Evolutionary conservation across 1,140 invertebrate genomes (phyloP).

Genomic region (Cyclina sinensis): DNA sequence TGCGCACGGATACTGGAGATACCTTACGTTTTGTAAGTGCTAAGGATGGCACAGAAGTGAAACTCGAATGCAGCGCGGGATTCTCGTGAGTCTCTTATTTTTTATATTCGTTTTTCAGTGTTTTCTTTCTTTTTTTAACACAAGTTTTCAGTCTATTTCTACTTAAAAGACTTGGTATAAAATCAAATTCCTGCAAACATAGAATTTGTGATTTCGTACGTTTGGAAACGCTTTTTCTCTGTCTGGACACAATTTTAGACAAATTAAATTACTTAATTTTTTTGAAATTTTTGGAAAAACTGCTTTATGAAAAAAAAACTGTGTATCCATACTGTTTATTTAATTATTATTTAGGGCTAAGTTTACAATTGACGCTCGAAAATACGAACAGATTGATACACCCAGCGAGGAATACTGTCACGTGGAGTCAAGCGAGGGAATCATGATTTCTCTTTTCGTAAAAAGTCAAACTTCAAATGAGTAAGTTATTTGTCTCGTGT

Average conservation of each 20-base stretch:
- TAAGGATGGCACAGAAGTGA: conserved; percentile 67
- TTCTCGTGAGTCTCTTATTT: conserved; percentile 10
- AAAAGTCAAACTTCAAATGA: neutral
- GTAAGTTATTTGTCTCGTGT: neutral
- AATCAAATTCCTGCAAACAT: no score
- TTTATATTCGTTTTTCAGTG: neutral
- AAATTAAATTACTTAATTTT: no score
- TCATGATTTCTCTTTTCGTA: neutral
- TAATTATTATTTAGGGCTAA: neutral
- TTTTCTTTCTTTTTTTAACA: neutral
- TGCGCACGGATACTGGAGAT: conserved; percentile 71
- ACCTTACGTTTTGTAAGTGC: conserved; percentile 71
- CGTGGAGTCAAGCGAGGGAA: neutral
- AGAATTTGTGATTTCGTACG: no score
- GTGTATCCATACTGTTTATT: no score
- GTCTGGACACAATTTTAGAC: no score
- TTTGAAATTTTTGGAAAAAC: no score
- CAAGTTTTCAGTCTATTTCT: no score
- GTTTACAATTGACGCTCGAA: neutral
- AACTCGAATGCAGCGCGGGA: conserved; percentile 24
- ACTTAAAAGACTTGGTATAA: no score
- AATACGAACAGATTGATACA: neutral
- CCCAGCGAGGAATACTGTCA: neutral
- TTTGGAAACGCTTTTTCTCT: no score
- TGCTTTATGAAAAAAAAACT: no score